These are phyloP conservation scores for Thymallus thymallus DNA, from an alignment of 2,113 vertebrate genomes.

Conservation along the genomic window DNA sequence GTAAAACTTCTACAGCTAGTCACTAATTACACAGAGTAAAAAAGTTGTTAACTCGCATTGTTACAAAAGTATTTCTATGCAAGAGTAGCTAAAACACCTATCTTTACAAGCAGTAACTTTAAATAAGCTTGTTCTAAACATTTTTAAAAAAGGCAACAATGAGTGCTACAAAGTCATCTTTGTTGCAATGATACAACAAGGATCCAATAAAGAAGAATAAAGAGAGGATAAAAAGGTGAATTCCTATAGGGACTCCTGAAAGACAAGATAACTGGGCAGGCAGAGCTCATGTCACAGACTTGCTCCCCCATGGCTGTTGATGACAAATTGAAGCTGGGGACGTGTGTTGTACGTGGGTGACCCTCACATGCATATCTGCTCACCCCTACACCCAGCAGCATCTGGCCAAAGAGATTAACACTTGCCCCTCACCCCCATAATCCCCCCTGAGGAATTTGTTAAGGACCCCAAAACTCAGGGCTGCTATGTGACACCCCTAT, in stretches of 20 bases:
- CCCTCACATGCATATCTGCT: constrained; percentile 61
- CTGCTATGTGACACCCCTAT: constrained; percentile 54
- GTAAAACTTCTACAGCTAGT: neutral
- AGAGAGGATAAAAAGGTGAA: neutral
- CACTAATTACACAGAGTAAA: too few relatives aligned
- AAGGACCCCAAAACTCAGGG: constrained; percentile 39
- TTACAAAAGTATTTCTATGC: neutral
- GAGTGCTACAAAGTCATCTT: neutral
- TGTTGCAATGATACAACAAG: neutral
- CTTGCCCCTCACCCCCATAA: constrained; percentile 45
- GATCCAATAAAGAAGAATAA: neutral
- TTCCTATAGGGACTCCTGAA: neutral
- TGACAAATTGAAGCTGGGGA: neutral
- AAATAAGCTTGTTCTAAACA: neutral
- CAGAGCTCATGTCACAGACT: neutral
- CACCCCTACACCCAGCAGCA: constrained; percentile 61
- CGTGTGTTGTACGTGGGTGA: constrained; percentile 21
- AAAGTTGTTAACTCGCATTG: too few relatives aligned
- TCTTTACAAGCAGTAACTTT: neutral
- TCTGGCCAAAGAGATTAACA: constrained; percentile 66
- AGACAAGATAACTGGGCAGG: neutral
- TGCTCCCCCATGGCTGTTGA: neutral
- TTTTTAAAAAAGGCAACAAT: neutral
- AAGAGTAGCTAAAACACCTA: neutral
- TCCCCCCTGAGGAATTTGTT: constrained; percentile 54